Percentiles rank a stretch among this genome's conserved stretches.
Conservation (phyloP, 2,797 vertebrate species). For the Hapalemur alaotrensis region DNA sequence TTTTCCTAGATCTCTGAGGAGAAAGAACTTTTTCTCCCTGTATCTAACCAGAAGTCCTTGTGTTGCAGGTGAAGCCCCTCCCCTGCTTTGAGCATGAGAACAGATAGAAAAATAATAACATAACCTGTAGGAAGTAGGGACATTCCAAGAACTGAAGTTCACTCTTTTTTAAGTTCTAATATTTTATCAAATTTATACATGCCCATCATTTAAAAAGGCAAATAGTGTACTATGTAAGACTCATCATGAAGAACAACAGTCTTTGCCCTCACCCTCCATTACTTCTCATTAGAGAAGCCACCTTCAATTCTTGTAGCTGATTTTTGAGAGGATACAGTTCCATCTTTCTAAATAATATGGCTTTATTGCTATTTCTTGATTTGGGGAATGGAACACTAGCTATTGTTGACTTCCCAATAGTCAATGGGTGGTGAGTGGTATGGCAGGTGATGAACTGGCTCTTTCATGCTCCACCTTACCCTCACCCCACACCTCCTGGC, state of each 20-base stretch:
- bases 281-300: background rate
- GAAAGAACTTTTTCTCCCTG: background rate
- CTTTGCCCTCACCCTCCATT: background rate
- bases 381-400: background rate
- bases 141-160: background rate
- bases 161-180: background rate
- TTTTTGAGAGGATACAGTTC: background rate
- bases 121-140: background rate
- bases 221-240: background rate
- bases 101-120: background rate
- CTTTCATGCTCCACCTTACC: background rate
- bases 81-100: background rate
- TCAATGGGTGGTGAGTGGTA: background rate
- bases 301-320: background rate
- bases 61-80: background rate
- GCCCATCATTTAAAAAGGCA: background rate
- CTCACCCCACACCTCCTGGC: fast-evolving
- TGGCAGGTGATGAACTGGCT: background rate
- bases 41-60: background rate
- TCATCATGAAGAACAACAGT: background rate
- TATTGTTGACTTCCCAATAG: background rate
- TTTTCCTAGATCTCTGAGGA: background rate
- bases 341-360: background rate
- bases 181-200: background rate
- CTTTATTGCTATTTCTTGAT: background rate